Percentiles rank a stretch among this genome's conserved stretches.
Conservation (phyloP, 2,888 invertebrate species). For the Seira musarum region DNA sequence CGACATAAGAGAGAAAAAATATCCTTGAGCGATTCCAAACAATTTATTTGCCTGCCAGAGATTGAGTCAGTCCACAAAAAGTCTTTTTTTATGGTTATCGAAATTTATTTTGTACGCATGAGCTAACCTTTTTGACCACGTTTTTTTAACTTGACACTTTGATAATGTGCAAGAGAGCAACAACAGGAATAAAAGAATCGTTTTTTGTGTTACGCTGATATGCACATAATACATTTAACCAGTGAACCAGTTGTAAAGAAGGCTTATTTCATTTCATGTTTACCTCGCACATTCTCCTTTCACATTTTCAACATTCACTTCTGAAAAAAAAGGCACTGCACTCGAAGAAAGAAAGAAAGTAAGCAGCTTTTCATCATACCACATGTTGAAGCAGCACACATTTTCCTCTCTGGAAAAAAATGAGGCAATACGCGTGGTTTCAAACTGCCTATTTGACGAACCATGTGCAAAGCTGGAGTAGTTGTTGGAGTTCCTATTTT, state of each 20-base stretch:
- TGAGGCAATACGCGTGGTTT: not conserved
- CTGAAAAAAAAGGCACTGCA: too few relatives aligned
- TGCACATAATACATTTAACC: too few relatives aligned
- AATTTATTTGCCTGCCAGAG: too few relatives aligned
- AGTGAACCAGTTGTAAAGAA: not conserved
- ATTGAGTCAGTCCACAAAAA: not conserved
- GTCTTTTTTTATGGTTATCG: not conserved
- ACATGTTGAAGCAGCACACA: not conserved
- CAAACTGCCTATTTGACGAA: not conserved
- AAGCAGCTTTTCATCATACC: slow-evolving; percentile 7
- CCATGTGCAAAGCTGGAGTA: not conserved
- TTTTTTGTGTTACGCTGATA: too few relatives aligned
- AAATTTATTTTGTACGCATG: slow-evolving; percentile 5
- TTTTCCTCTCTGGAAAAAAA: not conserved
- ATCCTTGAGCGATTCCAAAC: too few relatives aligned
- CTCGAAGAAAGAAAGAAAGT: not conserved
- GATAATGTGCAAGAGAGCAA: not conserved
- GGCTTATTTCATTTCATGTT: not conserved
- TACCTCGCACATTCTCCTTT: not conserved
- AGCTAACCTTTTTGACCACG: not conserved
- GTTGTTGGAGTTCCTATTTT: too few relatives aligned
- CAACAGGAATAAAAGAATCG: not conserved
- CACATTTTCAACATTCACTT: slow-evolving; percentile 4
- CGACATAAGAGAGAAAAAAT: too few relatives aligned
- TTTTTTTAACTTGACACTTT: slow-evolving; percentile 1